Evolutionary conservation across 1,140 invertebrate species (phyloP), one percentile per base, ranked within the genome.

Genomic region (Bathynomus jamesi): DNA sequence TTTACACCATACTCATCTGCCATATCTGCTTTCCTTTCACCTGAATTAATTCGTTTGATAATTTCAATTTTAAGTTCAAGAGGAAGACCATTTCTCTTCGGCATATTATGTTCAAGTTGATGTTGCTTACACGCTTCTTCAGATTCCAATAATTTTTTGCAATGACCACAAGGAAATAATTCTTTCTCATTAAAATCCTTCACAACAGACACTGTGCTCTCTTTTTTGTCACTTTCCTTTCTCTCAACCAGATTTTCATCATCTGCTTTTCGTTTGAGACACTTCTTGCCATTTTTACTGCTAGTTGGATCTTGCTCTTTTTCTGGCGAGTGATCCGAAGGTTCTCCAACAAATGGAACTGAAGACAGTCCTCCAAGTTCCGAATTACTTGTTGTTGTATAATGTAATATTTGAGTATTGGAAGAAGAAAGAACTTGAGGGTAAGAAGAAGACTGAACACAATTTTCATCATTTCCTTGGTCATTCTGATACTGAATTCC

Each of bases 31-130:
- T 73, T 67, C 21, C 72, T 76, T 61, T 76, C 75, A 2, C 75
- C 75, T 65, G 64, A 69, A 28, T 71, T 73, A 25, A 74, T 71
- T 21, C 75, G 53, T 66, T 76, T 76, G 61, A 76, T 73, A 13
- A 76, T 76, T n/a, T 76, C 75, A 64, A 76, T 73, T 46, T 76
- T 76, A 17, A 76, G 67, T 28, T 76, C 75, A n/a, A 76, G 68
- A 61, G 75, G 71, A 17, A 73, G 62, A 10, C 75, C 69, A 53
- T 5, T 53, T 53, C 40, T 53, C 21, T 53, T 53, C 1, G 2
- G 40, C 40, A 53, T 53, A 65, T 66, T 40, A 67, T 67, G 68
- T 61, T 70, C 72, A 24, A 21, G 11, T 21, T 60, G 63, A 29
- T 74, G 72, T 4, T 74, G 63, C 62, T 74, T 68, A 68, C 67